Conservation (phyloP, 1,140 invertebrate species). For the Capitella teleta region DNA sequence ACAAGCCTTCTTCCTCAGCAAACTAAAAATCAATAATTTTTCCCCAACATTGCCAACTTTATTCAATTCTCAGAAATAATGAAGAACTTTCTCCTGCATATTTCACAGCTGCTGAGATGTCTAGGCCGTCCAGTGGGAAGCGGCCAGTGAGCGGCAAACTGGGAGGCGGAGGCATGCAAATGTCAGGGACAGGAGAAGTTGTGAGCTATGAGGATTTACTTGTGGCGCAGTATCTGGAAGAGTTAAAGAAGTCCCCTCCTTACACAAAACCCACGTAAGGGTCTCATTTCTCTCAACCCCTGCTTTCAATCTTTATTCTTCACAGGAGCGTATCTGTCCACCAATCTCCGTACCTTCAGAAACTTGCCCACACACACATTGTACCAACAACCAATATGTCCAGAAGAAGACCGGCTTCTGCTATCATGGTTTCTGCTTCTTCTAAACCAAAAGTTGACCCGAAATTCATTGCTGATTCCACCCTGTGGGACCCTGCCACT, state of each 20-base stretch:
- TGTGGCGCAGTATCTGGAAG: constrained; percentile 36
- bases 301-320: background rate
- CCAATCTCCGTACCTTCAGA: constrained; percentile 34
- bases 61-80: too few relatives aligned
- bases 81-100: too few relatives aligned
- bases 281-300: too few relatives aligned
- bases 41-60: too few relatives aligned
- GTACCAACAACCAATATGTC: background rate
- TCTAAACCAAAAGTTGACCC: constrained; percentile 35
- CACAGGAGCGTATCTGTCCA: constrained; percentile 7
- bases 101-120: too few relatives aligned
- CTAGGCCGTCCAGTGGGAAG: too few relatives aligned
- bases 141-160: too few relatives aligned
- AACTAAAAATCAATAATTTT: too few relatives aligned
- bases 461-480: constrained; percentile 35
- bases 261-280: background rate
- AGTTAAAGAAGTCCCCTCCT: constrained; percentile 18
- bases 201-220: constrained; percentile 39
- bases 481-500: constrained; percentile 32
- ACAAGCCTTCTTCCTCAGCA: too few relatives aligned
- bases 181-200: background rate
- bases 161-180: too few relatives aligned
- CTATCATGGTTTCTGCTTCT: background rate
- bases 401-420: too few relatives aligned
- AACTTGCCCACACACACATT: constrained; percentile 23